These are phyloP conservation scores for Zoanthus sansibaricus DNA, from an alignment of 92 coral and sea anemone species.

Conservation along the genomic window DNA sequence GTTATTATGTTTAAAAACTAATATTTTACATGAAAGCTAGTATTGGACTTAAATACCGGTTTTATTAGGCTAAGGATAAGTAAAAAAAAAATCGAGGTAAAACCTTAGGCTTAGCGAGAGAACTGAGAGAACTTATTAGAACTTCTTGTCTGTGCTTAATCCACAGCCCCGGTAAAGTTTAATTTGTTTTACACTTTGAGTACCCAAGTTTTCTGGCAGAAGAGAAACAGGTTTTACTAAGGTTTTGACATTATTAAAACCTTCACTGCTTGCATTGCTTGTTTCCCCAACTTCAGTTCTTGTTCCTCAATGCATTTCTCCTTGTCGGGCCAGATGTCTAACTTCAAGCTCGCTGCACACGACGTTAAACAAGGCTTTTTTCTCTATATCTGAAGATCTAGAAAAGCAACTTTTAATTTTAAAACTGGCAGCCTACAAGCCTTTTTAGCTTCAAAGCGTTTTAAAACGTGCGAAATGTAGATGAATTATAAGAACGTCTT, in stretches of 20 bases:
- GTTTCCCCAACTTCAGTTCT: not conserved
- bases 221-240: conserved; percentile 9
- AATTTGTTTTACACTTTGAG: conserved; percentile 14
- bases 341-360: not conserved
- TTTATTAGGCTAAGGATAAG: too few relatives aligned
- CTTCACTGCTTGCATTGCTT: not conserved
- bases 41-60: not conserved
- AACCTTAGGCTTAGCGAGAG: not conserved
- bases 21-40: not conserved
- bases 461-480: too few relatives aligned
- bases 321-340: not conserved
- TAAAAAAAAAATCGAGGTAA: not conserved
- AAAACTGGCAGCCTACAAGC: not conserved
- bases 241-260: not conserved
- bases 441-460: too few relatives aligned
- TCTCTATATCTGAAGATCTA: not conserved
- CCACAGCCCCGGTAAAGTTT: not conserved
- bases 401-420: too few relatives aligned
- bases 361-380: not conserved
- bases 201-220: conserved; percentile 19
- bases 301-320: not conserved
- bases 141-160: conserved; percentile 5
- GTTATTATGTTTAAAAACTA: too few relatives aligned
- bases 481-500: too few relatives aligned
- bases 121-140: too few relatives aligned